phyloP scores from a whole-genome alignment of 23 tunicate species.

The Ciona savignyi region DNA sequence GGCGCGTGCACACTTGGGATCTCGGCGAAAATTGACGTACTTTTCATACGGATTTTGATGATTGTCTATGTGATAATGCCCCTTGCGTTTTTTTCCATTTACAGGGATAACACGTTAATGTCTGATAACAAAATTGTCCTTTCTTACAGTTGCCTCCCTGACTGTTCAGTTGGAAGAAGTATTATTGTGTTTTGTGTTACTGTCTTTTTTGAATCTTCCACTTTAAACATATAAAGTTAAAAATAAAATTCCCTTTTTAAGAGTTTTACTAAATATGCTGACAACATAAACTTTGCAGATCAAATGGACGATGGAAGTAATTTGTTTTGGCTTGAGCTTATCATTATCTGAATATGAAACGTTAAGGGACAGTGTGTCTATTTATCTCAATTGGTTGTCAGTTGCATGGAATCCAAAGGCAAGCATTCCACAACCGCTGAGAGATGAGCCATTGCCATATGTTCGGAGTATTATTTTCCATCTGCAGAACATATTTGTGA shows the following conservation, averaged over 20 bases:
- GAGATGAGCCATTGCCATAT: slow-evolving; percentile 57
- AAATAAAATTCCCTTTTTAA: no score
- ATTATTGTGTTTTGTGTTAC: no score
- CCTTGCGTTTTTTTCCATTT: no score
- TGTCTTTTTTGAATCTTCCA: no score
- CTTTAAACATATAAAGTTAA: neutral
- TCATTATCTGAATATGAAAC: slow-evolving; percentile 71
- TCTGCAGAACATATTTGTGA: slow-evolving; percentile 81
- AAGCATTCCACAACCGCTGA: slow-evolving; percentile 63
- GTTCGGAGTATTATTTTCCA: slow-evolving; percentile 65
- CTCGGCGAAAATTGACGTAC: no score
- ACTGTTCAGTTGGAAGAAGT: no score
- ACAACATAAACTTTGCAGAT: slow-evolving; percentile 28
- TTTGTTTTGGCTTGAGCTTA: slow-evolving; percentile 77
- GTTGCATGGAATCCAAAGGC: slow-evolving; percentile 46
- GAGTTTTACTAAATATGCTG: neutral
- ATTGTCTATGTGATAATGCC: no score
- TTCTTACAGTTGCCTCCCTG: no score
- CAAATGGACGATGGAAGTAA: slow-evolving; percentile 90
- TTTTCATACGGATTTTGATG: no score
- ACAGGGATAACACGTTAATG: no score
- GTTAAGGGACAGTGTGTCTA: slow-evolving; percentile 51
- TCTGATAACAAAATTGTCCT: no score
- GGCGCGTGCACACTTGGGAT: no score
- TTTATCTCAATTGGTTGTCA: slow-evolving; percentile 78